Percentiles rank a stretch among this genome's conserved stretches.
Conservation (phyloP, 2,797 vertebrate genomes). For the Megaceryle alcyon region DNA sequence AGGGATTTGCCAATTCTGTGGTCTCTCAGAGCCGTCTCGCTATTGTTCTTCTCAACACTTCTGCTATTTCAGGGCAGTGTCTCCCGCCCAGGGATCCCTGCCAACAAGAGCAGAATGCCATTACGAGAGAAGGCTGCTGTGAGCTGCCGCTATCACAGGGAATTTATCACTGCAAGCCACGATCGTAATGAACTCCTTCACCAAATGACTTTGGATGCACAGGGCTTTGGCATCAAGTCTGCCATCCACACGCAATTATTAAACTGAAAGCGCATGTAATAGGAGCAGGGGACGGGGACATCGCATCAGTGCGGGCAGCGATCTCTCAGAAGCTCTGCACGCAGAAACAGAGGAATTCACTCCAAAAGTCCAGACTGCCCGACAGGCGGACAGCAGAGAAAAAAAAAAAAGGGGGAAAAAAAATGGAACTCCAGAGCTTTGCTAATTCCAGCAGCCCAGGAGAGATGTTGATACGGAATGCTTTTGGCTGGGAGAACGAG, state of each 20-base stretch:
- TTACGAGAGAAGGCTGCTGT: conserved; percentile 86
- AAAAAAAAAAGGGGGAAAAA: neutral
- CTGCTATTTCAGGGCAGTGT: conserved; percentile 72
- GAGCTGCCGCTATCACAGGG: conserved; percentile 84
- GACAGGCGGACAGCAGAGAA: neutral
- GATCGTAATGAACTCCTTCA: conserved; percentile 89
- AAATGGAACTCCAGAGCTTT: neutral
- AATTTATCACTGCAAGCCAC: conserved; percentile 89
- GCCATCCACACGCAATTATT: conserved; percentile 74
- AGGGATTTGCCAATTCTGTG: neutral
- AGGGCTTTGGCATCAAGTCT: conserved; percentile 79
- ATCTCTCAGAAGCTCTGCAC: conserved; percentile 20
- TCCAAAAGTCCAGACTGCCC: conserved; percentile 63
- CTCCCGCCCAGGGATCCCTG: conserved; percentile 83
- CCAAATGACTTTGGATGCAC: conserved; percentile 90
- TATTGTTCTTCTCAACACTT: conserved; percentile 44
- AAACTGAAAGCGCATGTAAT: conserved; percentile 49
- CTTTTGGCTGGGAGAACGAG: neutral
- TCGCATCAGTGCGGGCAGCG: neutral
- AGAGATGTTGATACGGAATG: neutral
- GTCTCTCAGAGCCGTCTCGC: neutral
- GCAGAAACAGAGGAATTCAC: conserved; percentile 8
- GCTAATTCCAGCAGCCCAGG: neutral
- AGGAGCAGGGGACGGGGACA: conserved; percentile 35
- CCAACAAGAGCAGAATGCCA: conserved; percentile 94